Conservation (phyloP, 2,113 vertebrate genomes). For the Laticauda colubrina region DNA sequence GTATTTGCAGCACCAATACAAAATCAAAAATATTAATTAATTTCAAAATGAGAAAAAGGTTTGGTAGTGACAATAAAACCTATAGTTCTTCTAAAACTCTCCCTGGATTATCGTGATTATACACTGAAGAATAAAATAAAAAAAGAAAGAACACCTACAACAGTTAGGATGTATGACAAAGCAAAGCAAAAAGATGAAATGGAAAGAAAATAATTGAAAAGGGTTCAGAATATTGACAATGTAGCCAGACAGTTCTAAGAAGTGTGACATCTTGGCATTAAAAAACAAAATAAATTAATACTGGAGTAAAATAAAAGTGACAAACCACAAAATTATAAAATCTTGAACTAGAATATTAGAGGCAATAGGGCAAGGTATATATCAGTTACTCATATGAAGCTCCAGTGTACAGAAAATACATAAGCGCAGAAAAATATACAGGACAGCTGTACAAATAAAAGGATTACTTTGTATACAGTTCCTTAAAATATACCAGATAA, state of each 20-base stretch:
- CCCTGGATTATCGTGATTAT: not conserved
- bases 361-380: not conserved
- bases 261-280: not conserved
- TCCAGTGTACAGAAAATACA: not conserved
- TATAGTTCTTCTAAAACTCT: not conserved
- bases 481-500: not conserved
- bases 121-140: not conserved
- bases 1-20: not conserved
- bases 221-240: not conserved
- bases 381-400: not conserved
- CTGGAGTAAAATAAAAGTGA: not conserved
- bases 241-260: not conserved
- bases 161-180: not conserved
- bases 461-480: not conserved
- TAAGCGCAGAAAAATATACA: not conserved
- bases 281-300: not conserved
- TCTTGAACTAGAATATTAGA: not conserved
- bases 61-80: not conserved
- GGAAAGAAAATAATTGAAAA: not conserved
- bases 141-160: not conserved
- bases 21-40: not conserved
- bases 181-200: not conserved
- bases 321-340: not conserved
- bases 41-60: not conserved
- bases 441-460: not conserved